Evolutionary conservation across 2,888 invertebrate species (phyloP), one percentile per base, ranked within the genome.

Genomic region (Callinectes sapidus): DNA sequence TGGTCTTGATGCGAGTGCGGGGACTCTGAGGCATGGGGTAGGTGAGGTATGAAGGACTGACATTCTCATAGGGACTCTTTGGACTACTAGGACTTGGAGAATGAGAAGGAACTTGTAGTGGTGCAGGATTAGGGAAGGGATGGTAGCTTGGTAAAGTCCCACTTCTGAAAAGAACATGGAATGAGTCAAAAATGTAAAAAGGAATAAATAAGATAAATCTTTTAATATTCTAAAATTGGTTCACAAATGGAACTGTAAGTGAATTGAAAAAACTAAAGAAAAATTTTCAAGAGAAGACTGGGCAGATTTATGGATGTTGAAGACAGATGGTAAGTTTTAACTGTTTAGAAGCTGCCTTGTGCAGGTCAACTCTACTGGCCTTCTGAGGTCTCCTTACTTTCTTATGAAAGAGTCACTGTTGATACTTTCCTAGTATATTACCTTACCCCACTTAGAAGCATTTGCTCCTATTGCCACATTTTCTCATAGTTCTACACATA

Each of bases 21-120:
- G 96, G 96, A 94, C 96, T 96, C 94, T 96, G 95, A 23, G 95
- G 95, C 93, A 94, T 89, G 95, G 95, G 48, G 94, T 95, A 54
- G 94, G 93, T 91, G 90, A 93, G 23, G 94, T 93, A n/a, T 92
- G 94, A 91, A 66, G 94, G 94, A 87, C 94, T 93, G 87, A 95
- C 95, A 91, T 95, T 95, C 88, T 95, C 95, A 91, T 95, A 95
- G 16, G 95, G 95, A 91, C 94, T 95, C 87, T 92, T 92, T 18
- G 94, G 92, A 87, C 89, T 94, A 90, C 42, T 91, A 23, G 95
- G 93, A 48, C 92, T 92, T n/a, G 89, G 90, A 35, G 93, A 86
- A 86, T 93, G 94, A 85, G 94, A 91, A 55, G 94, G 93, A 86
- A 91, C 96, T 61, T 87, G 92, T 42, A 91, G 85, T 14, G 42